phyloP scores from a whole-genome alignment of 2,797 vertebrate genomes.

The Delichon dasypus region DNA sequence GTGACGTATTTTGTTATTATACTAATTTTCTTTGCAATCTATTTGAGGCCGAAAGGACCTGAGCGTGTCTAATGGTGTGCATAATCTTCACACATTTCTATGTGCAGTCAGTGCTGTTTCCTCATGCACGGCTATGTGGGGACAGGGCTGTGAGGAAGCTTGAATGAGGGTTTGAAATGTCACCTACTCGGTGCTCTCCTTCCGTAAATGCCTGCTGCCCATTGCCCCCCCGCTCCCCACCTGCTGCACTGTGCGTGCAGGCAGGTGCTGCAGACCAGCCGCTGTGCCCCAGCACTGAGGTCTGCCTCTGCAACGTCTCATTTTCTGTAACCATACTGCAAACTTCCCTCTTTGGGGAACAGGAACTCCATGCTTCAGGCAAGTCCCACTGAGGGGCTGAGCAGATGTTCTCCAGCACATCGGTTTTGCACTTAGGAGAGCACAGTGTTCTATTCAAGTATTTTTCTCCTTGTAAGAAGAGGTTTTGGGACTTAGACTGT shows the following conservation, averaged over 20 bases:
- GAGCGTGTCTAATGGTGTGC: background rate
- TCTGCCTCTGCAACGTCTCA: background rate
- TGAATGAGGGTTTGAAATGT: background rate
- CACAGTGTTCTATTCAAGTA: background rate
- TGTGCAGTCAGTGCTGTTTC: background rate
- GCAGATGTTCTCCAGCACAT: background rate
- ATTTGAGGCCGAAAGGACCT: background rate
- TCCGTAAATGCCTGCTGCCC: background rate
- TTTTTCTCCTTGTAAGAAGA: background rate
- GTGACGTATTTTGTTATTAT: background rate
- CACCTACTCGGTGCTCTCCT: background rate
- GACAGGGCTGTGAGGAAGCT: background rate
- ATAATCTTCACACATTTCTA: background rate
- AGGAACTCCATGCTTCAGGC: background rate
- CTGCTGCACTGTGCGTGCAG: background rate
- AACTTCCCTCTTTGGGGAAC: background rate
- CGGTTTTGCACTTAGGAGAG: background rate
- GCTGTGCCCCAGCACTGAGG: background rate
- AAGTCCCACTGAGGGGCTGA: background rate
- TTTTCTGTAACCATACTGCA: background rate
- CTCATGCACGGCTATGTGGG: accelerated
- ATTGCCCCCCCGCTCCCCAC: background rate
- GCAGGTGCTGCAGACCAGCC: background rate
- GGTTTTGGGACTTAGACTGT: background rate
- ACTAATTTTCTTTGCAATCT: background rate